Percentiles rank a stretch among this genome's conserved stretches.
phyloP scores from a whole-genome alignment of 2,888 invertebrate genomes.

The Cataglyphis cursor region DNA sequence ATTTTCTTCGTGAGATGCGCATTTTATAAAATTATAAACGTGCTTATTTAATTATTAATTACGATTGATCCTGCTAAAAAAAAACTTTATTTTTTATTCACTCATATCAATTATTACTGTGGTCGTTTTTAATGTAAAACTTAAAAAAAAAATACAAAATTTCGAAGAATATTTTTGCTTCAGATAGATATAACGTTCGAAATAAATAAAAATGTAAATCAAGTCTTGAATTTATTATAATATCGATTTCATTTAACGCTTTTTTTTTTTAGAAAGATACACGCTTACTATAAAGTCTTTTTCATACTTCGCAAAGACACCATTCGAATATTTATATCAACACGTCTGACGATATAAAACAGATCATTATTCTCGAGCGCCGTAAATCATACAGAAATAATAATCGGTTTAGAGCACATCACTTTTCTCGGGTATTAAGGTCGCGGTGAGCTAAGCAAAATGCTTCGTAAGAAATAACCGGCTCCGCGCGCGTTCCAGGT shows the following conservation, averaged over 20 bases:
- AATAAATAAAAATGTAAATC: background rate
- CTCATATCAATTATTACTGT: background rate
- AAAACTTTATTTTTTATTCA: background rate
- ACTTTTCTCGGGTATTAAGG: slow-evolving; percentile 47
- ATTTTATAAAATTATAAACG: slow-evolving; percentile 13
- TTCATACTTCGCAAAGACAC: background rate
- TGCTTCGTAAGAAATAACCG: slow-evolving; percentile 45
- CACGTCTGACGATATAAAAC: background rate
- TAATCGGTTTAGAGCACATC: slow-evolving; percentile 50
- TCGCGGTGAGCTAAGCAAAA: slow-evolving; percentile 29
- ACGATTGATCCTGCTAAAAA: background rate
- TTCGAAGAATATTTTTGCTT: background rate
- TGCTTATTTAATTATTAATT: slow-evolving; percentile 18
- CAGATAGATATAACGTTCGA: background rate
- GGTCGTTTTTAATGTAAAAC: background rate
- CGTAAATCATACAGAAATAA: background rate
- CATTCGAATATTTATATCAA: background rate
- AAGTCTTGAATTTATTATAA: background rate
- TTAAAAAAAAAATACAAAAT: background rate
- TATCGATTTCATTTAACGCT: background rate
- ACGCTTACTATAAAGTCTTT: background rate
- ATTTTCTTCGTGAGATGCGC: slow-evolving; percentile 10
- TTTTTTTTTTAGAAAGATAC: background rate
- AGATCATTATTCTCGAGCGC: background rate
- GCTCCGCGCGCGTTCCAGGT: slow-evolving; percentile 20